Percentiles rank a stretch among this genome's conserved stretches.
phyloP scores from a whole-genome alignment of 2,113 vertebrate genomes.

The Tapirus terrestris region DNA sequence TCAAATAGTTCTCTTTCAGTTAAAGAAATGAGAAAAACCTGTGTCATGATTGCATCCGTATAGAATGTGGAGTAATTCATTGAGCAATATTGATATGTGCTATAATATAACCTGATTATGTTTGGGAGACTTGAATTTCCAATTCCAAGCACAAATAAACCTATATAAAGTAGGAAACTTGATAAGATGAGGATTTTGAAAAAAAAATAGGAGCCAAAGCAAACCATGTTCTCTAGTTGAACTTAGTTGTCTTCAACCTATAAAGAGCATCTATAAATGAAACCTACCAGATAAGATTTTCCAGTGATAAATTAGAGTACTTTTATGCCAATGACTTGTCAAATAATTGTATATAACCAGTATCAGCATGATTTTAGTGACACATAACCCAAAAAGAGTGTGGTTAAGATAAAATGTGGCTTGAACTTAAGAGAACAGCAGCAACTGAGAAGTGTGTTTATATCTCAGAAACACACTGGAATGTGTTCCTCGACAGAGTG shows the following conservation, averaged over 20 bases:
- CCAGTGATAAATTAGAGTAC: not conserved
- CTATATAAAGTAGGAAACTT: not conserved
- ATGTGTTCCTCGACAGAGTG: not conserved
- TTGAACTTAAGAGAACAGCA: conserved; percentile 1
- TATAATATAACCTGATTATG: conserved; percentile 13
- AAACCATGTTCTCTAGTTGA: conserved; percentile 34
- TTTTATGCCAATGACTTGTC: not conserved
- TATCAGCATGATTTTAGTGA: conserved; percentile 9
- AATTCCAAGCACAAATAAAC: not conserved
- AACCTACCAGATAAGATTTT: not conserved
- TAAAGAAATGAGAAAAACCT: not conserved
- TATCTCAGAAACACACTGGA: conserved; percentile 11
- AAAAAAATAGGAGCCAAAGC: conserved; percentile 25
- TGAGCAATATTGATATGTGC: not conserved
- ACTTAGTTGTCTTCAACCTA: not conserved
- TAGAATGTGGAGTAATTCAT: not conserved
- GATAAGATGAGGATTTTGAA: not conserved
- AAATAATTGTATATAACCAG: not conserved
- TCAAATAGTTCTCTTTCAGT: not conserved
- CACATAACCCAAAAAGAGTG: not conserved
- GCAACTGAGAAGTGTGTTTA: not conserved
- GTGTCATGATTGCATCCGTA: not conserved
- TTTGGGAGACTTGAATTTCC: conserved; percentile 2
- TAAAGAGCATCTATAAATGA: not conserved
- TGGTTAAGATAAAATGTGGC: conserved; percentile 11